Percentiles rank a stretch among this genome's conserved stretches.
phyloP scores from a whole-genome alignment of 2,888 invertebrate species.

The Epinotia bilunana region DNA sequence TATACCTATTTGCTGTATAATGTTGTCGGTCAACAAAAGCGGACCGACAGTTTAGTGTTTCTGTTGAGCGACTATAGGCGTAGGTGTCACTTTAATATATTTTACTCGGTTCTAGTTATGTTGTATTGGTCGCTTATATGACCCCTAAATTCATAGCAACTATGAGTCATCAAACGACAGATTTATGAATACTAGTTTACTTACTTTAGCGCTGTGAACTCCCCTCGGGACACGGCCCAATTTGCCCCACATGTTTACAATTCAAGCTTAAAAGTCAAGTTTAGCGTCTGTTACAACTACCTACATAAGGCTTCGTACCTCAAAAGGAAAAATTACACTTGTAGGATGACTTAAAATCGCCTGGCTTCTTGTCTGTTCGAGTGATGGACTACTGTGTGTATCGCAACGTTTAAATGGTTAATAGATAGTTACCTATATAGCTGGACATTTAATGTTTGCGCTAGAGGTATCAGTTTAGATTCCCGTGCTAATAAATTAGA shows the following conservation, averaged over 20 bases:
- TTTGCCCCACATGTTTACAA: not conserved
- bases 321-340: not conserved
- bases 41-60: not conserved
- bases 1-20: constrained; percentile 9
- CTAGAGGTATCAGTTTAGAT: not conserved
- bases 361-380: not conserved
- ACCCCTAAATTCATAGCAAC: not conserved
- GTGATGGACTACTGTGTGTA: not conserved
- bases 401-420: too few relatives aligned
- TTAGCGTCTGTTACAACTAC: not conserved
- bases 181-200: not conserved
- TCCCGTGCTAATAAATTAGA: not conserved
- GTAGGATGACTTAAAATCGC: not conserved
- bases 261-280: constrained; percentile 2
- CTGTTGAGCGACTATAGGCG: not conserved
- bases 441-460: too few relatives aligned
- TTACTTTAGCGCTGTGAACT: too few relatives aligned
- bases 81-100: not conserved
- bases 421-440: too few relatives aligned
- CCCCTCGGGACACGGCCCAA: not conserved
- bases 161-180: not conserved
- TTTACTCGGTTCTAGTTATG: not conserved
- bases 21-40: constrained; percentile 1
- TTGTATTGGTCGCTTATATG: not conserved
- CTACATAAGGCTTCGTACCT: not conserved